Evolutionary conservation across 2,797 vertebrate species (phyloP).

Genomic region (Otolemur crassicaudatus): DNA sequence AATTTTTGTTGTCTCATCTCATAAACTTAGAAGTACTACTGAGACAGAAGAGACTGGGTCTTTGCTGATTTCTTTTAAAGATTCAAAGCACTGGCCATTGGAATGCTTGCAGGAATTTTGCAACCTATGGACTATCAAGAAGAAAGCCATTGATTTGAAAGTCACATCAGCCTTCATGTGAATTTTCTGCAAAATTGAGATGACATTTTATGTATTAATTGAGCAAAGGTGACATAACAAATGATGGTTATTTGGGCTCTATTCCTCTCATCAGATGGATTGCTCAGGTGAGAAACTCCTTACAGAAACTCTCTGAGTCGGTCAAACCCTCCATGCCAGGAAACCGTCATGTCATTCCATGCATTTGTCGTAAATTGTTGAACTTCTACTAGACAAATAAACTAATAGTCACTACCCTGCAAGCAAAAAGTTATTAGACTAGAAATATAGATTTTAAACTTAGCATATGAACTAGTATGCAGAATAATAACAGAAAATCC

Average conservation of each 20-base stretch:
- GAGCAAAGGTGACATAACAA: constrained; percentile 43
- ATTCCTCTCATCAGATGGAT: background rate
- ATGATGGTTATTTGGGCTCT: background rate
- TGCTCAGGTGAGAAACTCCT: background rate
- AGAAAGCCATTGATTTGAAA: constrained; percentile 39
- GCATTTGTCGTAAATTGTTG: background rate
- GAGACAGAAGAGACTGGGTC: background rate
- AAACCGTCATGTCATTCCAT: background rate
- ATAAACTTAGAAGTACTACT: background rate
- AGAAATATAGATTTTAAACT: background rate
- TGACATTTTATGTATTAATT: constrained; percentile 31
- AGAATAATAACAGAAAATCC: constrained; percentile 16
- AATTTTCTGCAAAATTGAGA: constrained; percentile 45
- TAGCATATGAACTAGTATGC: background rate
- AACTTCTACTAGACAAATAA: constrained; percentile 34
- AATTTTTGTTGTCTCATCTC: background rate
- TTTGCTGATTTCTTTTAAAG: background rate
- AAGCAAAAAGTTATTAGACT: constrained; percentile 3
- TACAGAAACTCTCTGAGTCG: background rate
- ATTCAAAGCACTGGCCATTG: background rate
- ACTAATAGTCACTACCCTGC: background rate
- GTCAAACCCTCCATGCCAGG: background rate
- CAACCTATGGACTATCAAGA: background rate
- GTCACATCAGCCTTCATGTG: constrained; percentile 31
- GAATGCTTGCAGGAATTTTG: background rate